Conservation (phyloP, 2,888 invertebrate species). For the Rhingia campestris region DNA sequence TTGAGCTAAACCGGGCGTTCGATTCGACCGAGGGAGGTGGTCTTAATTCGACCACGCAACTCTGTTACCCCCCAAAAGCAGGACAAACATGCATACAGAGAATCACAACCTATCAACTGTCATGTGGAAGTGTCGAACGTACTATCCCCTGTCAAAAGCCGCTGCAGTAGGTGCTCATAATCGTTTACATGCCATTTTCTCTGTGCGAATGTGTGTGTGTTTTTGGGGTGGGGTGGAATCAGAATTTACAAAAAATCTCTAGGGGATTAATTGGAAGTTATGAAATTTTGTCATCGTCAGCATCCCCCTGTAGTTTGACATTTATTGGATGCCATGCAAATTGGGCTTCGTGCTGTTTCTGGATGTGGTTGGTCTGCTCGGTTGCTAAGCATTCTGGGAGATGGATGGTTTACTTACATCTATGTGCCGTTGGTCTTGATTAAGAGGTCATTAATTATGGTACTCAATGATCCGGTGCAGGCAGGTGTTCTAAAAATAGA, state of each 20-base stretch:
- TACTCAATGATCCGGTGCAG: constrained; percentile 53
- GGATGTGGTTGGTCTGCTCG: constrained; percentile 32
- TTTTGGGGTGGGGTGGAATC: not conserved
- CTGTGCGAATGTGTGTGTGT: constrained; percentile 5
- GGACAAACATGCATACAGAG: not conserved
- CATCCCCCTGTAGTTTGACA: constrained; percentile 57
- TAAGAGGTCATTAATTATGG: constrained; percentile 69
- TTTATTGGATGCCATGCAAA: constrained; percentile 70
- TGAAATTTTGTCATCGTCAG: constrained; percentile 56
- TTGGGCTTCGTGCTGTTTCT: constrained; percentile 60
- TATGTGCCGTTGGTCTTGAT: constrained; percentile 52
- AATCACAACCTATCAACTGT: constrained; percentile 2
- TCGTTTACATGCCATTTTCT: not conserved
- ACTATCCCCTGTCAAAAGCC: constrained; percentile 30
- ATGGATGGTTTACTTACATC: constrained; percentile 16
- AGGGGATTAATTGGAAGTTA: constrained; percentile 68
- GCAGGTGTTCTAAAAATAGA: constrained; percentile 65
- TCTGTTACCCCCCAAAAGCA: constrained; percentile 5
- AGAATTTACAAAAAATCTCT: constrained; percentile 23
- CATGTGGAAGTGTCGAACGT: constrained; percentile 41
- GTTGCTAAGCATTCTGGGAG: constrained; percentile 14
- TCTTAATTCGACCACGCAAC: constrained; percentile 41
- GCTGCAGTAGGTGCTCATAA: constrained; percentile 29
- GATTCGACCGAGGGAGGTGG: not conserved
- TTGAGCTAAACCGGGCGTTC: constrained; percentile 28